Conservation (phyloP, 2,113 vertebrate species). For the Phaethon lepturus region DNA sequence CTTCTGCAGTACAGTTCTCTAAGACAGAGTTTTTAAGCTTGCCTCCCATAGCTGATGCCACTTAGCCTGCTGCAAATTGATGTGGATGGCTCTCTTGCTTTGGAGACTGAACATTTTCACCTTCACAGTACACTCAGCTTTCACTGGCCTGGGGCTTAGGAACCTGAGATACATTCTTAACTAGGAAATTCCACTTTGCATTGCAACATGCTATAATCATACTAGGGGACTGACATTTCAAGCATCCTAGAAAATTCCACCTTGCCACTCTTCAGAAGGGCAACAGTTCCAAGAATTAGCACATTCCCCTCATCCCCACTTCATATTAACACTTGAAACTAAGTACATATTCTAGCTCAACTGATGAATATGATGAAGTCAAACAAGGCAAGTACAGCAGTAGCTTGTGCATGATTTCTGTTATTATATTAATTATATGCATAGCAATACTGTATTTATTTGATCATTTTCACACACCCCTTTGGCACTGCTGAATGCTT, state of each 20-base stretch:
- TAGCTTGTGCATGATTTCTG: neutral
- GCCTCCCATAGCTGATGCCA: constrained; percentile 74
- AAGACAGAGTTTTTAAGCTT: constrained; percentile 19
- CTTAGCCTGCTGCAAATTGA: constrained; percentile 77
- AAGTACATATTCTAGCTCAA: constrained; percentile 36
- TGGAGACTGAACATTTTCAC: constrained; percentile 71
- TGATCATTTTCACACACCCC: neutral
- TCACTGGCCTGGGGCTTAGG: constrained; percentile 70
- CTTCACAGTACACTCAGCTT: constrained; percentile 56
- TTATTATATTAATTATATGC: constrained; percentile 73
- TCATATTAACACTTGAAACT: constrained; percentile 64
- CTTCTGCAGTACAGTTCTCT: constrained; percentile 37
- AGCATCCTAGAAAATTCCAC: constrained; percentile 74
- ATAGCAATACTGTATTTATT: constrained; percentile 60
- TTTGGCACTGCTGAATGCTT: constrained; percentile 12
- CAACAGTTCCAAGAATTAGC: constrained; percentile 64
- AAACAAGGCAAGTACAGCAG: constrained; percentile 56
- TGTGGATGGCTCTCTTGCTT: constrained; percentile 71
- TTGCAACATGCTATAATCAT: constrained; percentile 55
- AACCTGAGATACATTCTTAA: constrained; percentile 79
- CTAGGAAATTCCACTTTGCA: constrained; percentile 56
- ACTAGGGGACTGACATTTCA: constrained; percentile 65
- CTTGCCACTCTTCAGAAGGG: constrained; percentile 73
- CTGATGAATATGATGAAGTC: constrained; percentile 68
- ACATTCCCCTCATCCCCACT: constrained; percentile 47